Base-by-base conservation (phyloP, 2,797 vertebrate genomes). In the Cossypha polioptera region DNA sequence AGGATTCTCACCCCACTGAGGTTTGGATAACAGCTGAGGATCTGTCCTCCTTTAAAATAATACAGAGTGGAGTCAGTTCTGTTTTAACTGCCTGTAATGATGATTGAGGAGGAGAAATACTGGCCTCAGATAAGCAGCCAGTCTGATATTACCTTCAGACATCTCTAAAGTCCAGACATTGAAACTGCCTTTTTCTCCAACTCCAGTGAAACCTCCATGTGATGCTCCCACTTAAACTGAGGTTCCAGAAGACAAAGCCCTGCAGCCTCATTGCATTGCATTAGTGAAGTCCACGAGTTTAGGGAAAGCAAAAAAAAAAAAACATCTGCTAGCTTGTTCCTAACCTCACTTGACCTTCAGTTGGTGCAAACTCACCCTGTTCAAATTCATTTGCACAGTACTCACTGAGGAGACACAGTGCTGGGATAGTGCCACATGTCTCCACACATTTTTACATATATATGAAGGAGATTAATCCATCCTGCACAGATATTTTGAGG, bases 361-460 rank as follows among this genome's bases (percentile, higher is more conserved):
- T 4, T 7, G 2, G 28, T 61, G 48, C 21, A 82, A 75, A 43
- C 6, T 35, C 33, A 51, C 20, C 6, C 33, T 55, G 5, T 33
- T 73, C 29, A 53, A 67, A 79, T 40, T 68, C 72, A 61, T 17
- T 66, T 78, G 18, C 11, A 35, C 9, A 10, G 29, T 7, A 48
- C 7, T 58, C 50, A 48, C 0, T 29, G 50, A 89, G 45, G 24
- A 85, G 26, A 14, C 33, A 42, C 25, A 19, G 26, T 26, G 26
- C 11, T 40, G 26, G 40, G 63, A 58, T 43, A 66, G 35, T 15
- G 36, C n/a, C 36, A 50, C 40, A 47, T 0, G 0, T 57, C 25
- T 79, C 19, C 58, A 50, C 21, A 19, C 7, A 16, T 57, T 51
- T 58, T 85, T 61, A 55, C 16, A 7, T 12, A 51, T 7, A 11